Conservation (phyloP, 2,888 invertebrate genomes). For the Synanthedon formicaeformis region DNA sequence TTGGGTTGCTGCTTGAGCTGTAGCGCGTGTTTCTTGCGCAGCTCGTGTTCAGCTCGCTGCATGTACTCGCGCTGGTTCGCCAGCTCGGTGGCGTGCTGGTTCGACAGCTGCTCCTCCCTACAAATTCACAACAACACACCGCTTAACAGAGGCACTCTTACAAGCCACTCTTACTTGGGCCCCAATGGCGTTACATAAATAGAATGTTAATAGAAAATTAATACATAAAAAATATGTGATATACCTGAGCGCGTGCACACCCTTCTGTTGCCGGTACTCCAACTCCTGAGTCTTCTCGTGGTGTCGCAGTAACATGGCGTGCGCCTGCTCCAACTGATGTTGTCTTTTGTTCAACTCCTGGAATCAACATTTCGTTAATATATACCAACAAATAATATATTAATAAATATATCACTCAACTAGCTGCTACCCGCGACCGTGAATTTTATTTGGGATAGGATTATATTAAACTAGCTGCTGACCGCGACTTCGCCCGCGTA, state of each 20-base stretch:
- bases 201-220: neutral
- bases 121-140: neutral
- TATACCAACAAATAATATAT: no score
- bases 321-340: slow-evolving; percentile 94
- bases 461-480: no score
- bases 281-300: slow-evolving; percentile 97
- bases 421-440: no score
- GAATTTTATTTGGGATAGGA: no score
- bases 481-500: no score
- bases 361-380: no score
- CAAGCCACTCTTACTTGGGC: no score
- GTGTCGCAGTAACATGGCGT: slow-evolving; percentile 92
- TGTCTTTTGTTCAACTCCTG: slow-evolving; percentile 96
- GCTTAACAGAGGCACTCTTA: no score
- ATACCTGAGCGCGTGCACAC: slow-evolving; percentile 90
- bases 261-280: slow-evolving; percentile 95
- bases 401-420: no score
- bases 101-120: slow-evolving; percentile 73
- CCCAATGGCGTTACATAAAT: no score
- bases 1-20: slow-evolving; percentile 99
- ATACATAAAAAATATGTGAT: neutral
- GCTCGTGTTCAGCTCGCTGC: slow-evolving; percentile 91
- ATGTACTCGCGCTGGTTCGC: slow-evolving; percentile 97
- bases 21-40: slow-evolving; percentile 95
- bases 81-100: slow-evolving; percentile 95